Percentiles rank a stretch among this genome's conserved stretches.
Conservation (phyloP, 2,888 invertebrate genomes). For the Drosophila conformis region DNA sequence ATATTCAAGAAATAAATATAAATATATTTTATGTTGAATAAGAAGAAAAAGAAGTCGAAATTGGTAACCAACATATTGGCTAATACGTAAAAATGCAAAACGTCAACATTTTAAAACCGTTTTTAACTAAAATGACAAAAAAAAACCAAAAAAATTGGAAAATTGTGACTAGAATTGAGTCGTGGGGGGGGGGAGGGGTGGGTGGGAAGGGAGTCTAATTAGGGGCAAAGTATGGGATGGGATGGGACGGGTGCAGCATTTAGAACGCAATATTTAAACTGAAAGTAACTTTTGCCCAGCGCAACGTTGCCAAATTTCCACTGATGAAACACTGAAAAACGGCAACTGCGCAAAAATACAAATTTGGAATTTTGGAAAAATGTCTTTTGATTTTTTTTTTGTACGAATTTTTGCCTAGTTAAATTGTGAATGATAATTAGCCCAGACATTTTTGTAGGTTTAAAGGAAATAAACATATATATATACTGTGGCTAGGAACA, state of each 20-base stretch:
- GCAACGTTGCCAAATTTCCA: slow-evolving; percentile 33
- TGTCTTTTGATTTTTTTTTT: background rate
- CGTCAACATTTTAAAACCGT: slow-evolving; percentile 24
- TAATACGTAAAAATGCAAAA: slow-evolving; percentile 42
- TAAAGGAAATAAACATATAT: background rate
- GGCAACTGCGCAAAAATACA: slow-evolving; percentile 20
- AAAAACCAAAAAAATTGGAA: background rate
- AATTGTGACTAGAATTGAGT: slow-evolving; percentile 5
- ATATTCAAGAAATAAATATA: slow-evolving; percentile 47
- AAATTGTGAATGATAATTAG: slow-evolving; percentile 13
- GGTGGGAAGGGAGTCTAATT: background rate
- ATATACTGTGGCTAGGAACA: slow-evolving; percentile 4
- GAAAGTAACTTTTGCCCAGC: slow-evolving; percentile 2
- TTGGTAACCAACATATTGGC: slow-evolving; percentile 26
- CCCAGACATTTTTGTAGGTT: slow-evolving; percentile 10
- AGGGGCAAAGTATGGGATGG: background rate
- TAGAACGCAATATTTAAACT: background rate
- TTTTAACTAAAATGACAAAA: slow-evolving; percentile 24
- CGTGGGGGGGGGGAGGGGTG: no score
- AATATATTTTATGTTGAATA: slow-evolving; percentile 67
- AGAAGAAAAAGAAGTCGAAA: slow-evolving; percentile 27
- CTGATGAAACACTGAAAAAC: background rate
- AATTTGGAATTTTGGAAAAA: background rate
- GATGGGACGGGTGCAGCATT: background rate
- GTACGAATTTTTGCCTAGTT: background rate